Conservation (phyloP, 2,113 vertebrate genomes). For the Amphiprion percula region DNA sequence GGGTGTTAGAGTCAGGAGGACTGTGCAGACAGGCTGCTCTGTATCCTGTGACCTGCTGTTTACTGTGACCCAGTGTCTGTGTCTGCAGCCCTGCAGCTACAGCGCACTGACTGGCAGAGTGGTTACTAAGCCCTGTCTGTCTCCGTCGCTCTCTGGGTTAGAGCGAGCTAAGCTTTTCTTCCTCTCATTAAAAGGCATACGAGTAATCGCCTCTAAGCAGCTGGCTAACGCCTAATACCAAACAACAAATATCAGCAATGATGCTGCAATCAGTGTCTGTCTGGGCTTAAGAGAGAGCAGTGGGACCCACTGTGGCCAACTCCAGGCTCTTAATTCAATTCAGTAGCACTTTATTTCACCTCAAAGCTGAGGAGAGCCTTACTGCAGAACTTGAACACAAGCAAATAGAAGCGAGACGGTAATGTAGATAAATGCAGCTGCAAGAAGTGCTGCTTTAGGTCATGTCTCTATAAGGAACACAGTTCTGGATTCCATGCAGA, state of each 20-base stretch:
- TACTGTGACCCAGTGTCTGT: conserved; percentile 59
- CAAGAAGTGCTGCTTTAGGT: background rate
- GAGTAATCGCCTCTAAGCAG: conserved; percentile 76
- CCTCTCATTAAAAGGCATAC: conserved; percentile 78
- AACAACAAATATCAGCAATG: conserved; percentile 66
- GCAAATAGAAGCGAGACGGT: background rate
- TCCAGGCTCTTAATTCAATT: background rate
- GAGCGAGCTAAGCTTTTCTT: conserved; percentile 70
- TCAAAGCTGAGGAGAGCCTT: background rate
- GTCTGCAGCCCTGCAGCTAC: conserved; percentile 36
- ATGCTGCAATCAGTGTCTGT: conserved; percentile 15
- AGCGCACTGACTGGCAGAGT: conserved; percentile 21
- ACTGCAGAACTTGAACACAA: conserved; percentile 9
- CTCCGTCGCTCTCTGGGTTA: conserved; percentile 68
- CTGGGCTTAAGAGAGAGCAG: conserved; percentile 9
- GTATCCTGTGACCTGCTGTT: conserved; percentile 60
- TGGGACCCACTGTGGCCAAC: background rate
- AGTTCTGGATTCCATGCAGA: background rate
- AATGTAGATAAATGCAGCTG: conserved; percentile 24
- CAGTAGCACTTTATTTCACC: conserved; percentile 14
- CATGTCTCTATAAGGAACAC: conserved; percentile 7
- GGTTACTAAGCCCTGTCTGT: conserved; percentile 60
- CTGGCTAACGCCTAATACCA: conserved; percentile 66
- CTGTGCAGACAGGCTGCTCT: conserved; percentile 48
- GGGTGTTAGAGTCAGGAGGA: conserved; percentile 3